Evolutionary conservation across 1,140 invertebrate genomes (phyloP), one percentile per base, ranked within the genome.

Genomic region (Anastrepha obliqua): DNA sequence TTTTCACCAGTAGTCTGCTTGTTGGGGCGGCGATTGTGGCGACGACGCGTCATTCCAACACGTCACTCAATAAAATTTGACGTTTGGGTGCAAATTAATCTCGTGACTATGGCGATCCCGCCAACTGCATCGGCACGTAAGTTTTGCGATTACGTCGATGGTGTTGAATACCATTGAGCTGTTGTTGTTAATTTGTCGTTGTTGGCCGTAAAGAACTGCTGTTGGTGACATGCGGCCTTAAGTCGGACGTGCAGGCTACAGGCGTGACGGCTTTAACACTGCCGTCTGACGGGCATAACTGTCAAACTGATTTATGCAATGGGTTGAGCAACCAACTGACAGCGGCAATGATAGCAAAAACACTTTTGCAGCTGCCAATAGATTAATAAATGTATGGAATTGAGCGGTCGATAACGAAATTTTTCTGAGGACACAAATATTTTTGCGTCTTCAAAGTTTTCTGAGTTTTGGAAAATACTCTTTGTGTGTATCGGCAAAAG

Each of bases 271-370:
- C 74, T n/a, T 81, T 58, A n/a, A 42, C 70, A 55, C 47, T 55
- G 44, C 55, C 47, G 47, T 13, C 74, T 55, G 44, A 67, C 60
- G 17, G 62, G 86, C 60, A 60, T 8, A 67, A 85, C 87, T 88
- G 87, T 86, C 87, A 88, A 86, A 86, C 11, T 88, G 87, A 88
- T 88, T 88, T 88, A 88, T 88, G 64, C 85, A 47, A 55, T 39
- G 42, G 15, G 85, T 86, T n/a, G 55, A 62, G 59, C 85, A 86
- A 86, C 59, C 62, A 86, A 47, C 20, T 86, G 55, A 86, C 85
- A 86, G 58, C 58, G 6, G 13, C 81, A 85, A 5, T 58, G 59
- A 86, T 86, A 60, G 58, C 20, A n/a, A 62, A 42, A 62, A 86
- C 85, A 62, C 59, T 29, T 39, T 58, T 29, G 5, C 85, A 62